Percentiles rank a stretch among this genome's conserved stretches.
Conservation (phyloP, 2,888 invertebrate genomes). For the Caenorhabditis zanzibari region DNA sequence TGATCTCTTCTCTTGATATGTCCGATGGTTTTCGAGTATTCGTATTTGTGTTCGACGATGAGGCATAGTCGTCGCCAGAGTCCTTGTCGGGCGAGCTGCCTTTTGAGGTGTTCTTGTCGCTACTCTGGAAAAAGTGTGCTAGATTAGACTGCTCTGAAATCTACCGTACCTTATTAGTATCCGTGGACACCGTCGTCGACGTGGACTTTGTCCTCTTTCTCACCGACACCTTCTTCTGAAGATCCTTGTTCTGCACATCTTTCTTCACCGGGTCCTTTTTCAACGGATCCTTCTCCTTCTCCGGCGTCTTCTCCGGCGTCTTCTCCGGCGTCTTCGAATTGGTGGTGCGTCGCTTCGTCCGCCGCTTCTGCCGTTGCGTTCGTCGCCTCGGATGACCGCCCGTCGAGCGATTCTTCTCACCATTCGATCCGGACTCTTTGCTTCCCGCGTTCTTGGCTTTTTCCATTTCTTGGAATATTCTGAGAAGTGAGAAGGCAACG, state of each 20-base stretch:
- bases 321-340: too few relatives aligned
- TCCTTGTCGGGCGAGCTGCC: not conserved
- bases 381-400: not conserved
- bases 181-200: constrained; percentile 1
- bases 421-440: constrained; percentile 33
- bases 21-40: constrained; percentile 4
- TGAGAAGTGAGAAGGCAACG: not conserved
- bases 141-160: too few relatives aligned
- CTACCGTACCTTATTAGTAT: constrained; percentile 15
- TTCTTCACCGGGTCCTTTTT: not conserved
- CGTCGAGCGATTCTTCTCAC: constrained; percentile 2
- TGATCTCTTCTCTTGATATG: not conserved
- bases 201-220: not conserved
- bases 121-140: not conserved
- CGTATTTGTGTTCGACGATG: not conserved
- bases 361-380: constrained; percentile 4
- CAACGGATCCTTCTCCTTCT: not conserved
- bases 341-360: not conserved
- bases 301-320: not conserved
- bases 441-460: constrained; percentile 1
- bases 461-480: not conserved
- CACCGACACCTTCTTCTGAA: not conserved
- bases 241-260: too few relatives aligned
- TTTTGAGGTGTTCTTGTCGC: not conserved
- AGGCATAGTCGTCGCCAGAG: too few relatives aligned